These are phyloP conservation scores for Tetrao urogallus DNA, from an alignment of 2,113 vertebrate species.

Conservation along the genomic window DNA sequence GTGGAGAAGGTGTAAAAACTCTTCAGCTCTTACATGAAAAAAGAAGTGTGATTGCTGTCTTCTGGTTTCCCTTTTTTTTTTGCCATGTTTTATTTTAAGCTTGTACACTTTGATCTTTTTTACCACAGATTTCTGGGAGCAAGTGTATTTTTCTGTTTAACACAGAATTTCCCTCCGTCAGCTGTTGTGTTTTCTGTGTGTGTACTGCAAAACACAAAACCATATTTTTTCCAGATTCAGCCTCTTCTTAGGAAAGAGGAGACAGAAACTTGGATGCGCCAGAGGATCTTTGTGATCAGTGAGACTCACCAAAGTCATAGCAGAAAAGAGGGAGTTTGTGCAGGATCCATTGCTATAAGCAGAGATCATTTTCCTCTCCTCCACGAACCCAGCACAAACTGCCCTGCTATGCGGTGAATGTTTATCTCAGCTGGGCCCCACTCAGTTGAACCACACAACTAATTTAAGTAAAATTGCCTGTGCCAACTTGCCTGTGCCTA, in stretches of 20 bases:
- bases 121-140: neutral
- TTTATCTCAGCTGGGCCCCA: neutral
- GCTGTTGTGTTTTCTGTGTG: neutral
- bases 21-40: neutral
- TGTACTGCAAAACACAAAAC: neutral
- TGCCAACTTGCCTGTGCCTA: neutral
- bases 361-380: neutral
- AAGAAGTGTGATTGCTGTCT: neutral
- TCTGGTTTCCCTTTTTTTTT: neutral
- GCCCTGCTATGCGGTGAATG: neutral
- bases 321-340: neutral
- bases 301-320: neutral
- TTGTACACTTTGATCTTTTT: neutral
- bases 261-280: neutral
- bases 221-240: neutral
- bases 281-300: neutral
- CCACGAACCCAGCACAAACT: neutral
- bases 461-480: neutral
- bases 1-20: neutral
- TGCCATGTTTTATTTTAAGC: neutral
- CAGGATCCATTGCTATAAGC: neutral
- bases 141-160: neutral
- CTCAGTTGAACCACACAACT: neutral
- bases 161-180: neutral
- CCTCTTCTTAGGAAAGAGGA: neutral